A percentile compares a stretch with the other conserved stretches of the same genome.
These are phyloP conservation scores for Phylloscopus trochiloides DNA, from an alignment of 2,113 vertebrate genomes.

Conservation along the genomic window DNA sequence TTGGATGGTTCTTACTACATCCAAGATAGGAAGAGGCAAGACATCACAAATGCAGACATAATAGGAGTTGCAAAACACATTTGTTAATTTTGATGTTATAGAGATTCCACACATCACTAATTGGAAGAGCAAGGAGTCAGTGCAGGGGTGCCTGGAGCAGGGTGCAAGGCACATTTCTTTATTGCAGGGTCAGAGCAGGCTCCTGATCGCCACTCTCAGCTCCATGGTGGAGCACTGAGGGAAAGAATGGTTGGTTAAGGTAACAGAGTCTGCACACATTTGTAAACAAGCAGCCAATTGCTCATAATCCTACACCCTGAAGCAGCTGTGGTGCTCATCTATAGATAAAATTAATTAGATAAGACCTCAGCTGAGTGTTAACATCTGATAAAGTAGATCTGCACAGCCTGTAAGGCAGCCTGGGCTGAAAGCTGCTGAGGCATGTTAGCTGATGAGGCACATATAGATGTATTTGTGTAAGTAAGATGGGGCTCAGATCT, in stretches of 20 bases:
- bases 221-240: not conserved
- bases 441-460: not conserved
- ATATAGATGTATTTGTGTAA: accelerated
- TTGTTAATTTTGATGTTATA: not conserved
- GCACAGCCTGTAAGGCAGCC: not conserved
- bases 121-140: not conserved
- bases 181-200: not conserved
- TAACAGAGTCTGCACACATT: not conserved
- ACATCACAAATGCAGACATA: not conserved
- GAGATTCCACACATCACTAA: accelerated
- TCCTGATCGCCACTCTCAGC: not conserved
- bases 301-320: not conserved
- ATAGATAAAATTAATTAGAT: not conserved
- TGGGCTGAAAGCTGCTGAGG: not conserved
- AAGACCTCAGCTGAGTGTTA: not conserved
- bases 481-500: not conserved
- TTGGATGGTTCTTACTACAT: not conserved
- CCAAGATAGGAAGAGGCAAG: not conserved
- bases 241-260: not conserved
- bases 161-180: accelerated
- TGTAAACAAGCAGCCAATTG: not conserved
- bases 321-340: not conserved
- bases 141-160: not conserved
- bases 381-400: not conserved
- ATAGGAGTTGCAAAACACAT: not conserved